Evolutionary conservation across 2,888 invertebrate genomes (phyloP).

Genomic region (Parnassius apollo): DNA sequence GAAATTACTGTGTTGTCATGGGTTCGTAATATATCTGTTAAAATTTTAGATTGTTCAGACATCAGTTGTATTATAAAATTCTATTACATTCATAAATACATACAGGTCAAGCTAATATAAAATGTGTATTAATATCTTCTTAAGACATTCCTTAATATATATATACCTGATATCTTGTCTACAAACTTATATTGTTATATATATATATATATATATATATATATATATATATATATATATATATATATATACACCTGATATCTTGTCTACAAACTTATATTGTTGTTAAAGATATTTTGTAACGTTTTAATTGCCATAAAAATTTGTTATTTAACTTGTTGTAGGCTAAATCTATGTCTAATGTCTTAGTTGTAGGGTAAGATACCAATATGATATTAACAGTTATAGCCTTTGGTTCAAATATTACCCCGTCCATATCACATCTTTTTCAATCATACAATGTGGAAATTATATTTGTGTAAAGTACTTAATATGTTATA

Average conservation of each 20-base stretch:
- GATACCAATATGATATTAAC: constrained; percentile 18
- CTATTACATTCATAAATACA: no score
- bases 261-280: constrained; percentile 23
- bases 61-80: no score
- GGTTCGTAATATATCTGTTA: no score
- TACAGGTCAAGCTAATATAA: no score
- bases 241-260: constrained; percentile 7
- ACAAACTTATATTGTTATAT: constrained; percentile 27
- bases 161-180: constrained; percentile 9
- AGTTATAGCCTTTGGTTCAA: constrained; percentile 26
- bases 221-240: no score
- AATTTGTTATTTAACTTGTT: constrained; percentile 39
- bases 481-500: constrained; percentile 22
- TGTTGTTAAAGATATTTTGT: constrained; percentile 28
- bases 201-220: no score
- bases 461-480: constrained; percentile 26
- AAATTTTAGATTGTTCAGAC: no score
- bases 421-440: constrained; percentile 32
- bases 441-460: constrained; percentile 19
- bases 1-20: no score
- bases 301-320: constrained; percentile 38
- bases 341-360: constrained; percentile 33
- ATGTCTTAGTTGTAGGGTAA: constrained; percentile 11
- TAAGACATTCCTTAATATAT: constrained; percentile 16
- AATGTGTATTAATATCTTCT: background rate